Evolutionary conservation across 2,113 vertebrate species (phyloP).

Genomic region (Martes martes): DNA sequence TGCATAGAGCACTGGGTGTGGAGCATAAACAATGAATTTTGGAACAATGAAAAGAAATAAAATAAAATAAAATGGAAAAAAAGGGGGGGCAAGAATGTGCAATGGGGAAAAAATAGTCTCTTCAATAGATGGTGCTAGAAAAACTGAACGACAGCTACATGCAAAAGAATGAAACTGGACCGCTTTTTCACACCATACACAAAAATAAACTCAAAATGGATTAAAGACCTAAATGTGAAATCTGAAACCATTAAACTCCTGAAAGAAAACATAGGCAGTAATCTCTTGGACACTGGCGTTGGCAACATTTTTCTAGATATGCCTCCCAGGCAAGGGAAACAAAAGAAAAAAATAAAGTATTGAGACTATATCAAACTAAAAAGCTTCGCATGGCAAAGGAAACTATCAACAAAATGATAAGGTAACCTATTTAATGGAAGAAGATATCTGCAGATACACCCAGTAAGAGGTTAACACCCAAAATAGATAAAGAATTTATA

Average conservation of each 20-base stretch:
- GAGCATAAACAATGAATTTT: no score
- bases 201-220: background rate
- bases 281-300: background rate
- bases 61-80: background rate
- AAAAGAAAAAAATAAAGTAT: background rate
- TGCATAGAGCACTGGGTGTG: no score
- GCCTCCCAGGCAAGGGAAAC: background rate
- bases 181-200: background rate
- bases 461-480: background rate
- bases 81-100: background rate
- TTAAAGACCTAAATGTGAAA: background rate
- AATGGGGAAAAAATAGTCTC: background rate
- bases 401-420: background rate
- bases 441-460: background rate
- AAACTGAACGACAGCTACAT: background rate
- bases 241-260: background rate
- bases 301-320: background rate
- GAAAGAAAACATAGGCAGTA: background rate
- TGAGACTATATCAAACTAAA: background rate
- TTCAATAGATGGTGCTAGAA: background rate
- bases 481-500: background rate
- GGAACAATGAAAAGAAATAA: no score
- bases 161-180: background rate
- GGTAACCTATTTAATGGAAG: background rate
- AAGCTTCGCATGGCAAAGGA: background rate